Base-by-base conservation (phyloP, 2,888 invertebrate genomes). In the Acronicta alni region DNA sequence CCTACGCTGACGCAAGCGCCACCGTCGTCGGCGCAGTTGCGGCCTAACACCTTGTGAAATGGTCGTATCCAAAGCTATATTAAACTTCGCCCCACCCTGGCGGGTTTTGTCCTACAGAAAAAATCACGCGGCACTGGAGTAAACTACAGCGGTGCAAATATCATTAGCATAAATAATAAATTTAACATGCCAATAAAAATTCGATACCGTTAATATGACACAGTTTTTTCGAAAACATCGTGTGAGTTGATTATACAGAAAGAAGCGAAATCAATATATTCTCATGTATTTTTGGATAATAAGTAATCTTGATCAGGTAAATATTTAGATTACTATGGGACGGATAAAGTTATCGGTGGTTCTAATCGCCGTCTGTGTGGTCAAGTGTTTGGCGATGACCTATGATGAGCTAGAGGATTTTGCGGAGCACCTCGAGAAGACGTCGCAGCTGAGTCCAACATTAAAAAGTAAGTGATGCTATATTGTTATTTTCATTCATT, bases 61-160 rank as follows among this genome's bases (percentile, higher is more conserved):
- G 92, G 92, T 92, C 90, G 93, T 92, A 88, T 91, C 89, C 79
- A 84, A 92, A 86, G 86, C 92, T 94, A 93, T 94, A 93, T 90
- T 91, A 93, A 86, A 89, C 89, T 85, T 89, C 81, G 85, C 87
- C 86, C 86, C 85, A 84, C 87, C 85, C 84, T 81, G 85, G 87
- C 87, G 87, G 85, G 85, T 89, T 93, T 92, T 91, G 89, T 93
- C 86, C 73, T 75, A 79, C 80, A 79, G 82, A 86, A 89, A 91
- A 91, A 91, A 89, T 85, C 85, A 77, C 77, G 80, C 84, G 75
- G 79, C 69, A 77, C 75, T 77, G 75, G 78, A 82, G 79, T 81
- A 72, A 81, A 72, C 49, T n/a, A 62, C 57, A 46, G 51, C 42
- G 20, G 37, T 7, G 47, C 51, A 52, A 53, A 56, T 55, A 45